Evolutionary conservation across 1,140 invertebrate genomes (phyloP), one percentile per base, ranked within the genome.

Genomic region (Fopius arisanus): DNA sequence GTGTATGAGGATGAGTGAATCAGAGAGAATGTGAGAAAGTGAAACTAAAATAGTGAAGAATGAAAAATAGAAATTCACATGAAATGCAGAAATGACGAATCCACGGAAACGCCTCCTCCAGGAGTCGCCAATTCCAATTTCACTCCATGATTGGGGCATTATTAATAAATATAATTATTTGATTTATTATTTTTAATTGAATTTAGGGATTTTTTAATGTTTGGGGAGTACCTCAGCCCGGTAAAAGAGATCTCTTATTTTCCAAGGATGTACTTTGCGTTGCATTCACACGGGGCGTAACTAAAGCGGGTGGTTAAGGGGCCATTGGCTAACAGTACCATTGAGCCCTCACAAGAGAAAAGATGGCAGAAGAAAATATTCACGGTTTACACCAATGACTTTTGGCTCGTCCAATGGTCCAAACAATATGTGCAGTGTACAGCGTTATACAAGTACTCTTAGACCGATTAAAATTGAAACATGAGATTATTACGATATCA

Each of bases 331-430:
- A 59, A 59, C 54, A 59, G 54, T 59, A 59, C 54, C 23, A 59
- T 23, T 59, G 54, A 59, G 54, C 23, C 23, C 54, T 5, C 54
- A 59, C 26, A 59, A 37, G 10, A 62, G 59, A 72, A 66, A 77
- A 77, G 67, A 77, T 77, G 75, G 75, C 75, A 77, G 75, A 70
- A 74, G 75, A 70, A 70, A 67, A 77, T 72, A 74, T 68, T 74
- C 69, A 74, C 69, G 72, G 69, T 31, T 74, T 77, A 62, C 69
- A 72, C 66, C 68, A 51, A 72, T 77, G 75, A 74, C 72, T 74
- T 77, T 74, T 51, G 73, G 65, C 65, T 26, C n/a, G 19, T 59
- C 54, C 21, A 40, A 69, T 74, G 65, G 59, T 2, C 63, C 40
- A 37, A 72, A 40, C 72, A 74, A 74, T 74, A 77, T 77, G 75